Percentiles rank a stretch among this genome's conserved stretches.
Conservation (phyloP, 2,113 vertebrate species). For the Garra rufa region DNA sequence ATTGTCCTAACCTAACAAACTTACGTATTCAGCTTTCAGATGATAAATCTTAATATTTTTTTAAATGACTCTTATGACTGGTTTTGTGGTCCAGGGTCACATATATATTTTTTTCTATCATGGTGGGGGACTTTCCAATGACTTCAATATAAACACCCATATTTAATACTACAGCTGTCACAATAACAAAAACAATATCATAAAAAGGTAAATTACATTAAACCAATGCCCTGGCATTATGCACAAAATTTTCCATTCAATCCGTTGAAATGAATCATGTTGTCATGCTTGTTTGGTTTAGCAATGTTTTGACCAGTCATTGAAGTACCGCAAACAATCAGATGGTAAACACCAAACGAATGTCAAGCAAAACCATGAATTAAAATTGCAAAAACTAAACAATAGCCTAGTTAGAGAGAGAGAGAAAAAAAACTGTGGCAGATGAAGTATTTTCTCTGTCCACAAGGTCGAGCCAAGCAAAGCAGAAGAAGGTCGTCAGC, state of each 20-base stretch:
- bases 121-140: not conserved
- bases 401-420: not conserved
- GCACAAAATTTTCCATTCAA: not conserved
- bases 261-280: not conserved
- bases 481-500: not conserved
- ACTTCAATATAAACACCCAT: not conserved
- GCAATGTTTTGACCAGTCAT: not conserved
- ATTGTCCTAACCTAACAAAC: too few relatives aligned
- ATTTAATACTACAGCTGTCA: not conserved
- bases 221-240: not conserved
- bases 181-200: not conserved
- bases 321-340: not conserved
- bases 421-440: not conserved
- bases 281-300: not conserved
- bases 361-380: not conserved
- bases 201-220: not conserved
- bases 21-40: too few relatives aligned
- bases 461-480: not conserved
- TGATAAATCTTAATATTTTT: too few relatives aligned
- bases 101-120: not conserved
- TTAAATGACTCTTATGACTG: too few relatives aligned
- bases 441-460: not conserved
- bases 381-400: slow-evolving; percentile 10
- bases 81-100: too few relatives aligned
- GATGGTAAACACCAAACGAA: not conserved